phyloP scores from a whole-genome alignment of 2,113 vertebrate genomes.

The Mormoops blainvillei region DNA sequence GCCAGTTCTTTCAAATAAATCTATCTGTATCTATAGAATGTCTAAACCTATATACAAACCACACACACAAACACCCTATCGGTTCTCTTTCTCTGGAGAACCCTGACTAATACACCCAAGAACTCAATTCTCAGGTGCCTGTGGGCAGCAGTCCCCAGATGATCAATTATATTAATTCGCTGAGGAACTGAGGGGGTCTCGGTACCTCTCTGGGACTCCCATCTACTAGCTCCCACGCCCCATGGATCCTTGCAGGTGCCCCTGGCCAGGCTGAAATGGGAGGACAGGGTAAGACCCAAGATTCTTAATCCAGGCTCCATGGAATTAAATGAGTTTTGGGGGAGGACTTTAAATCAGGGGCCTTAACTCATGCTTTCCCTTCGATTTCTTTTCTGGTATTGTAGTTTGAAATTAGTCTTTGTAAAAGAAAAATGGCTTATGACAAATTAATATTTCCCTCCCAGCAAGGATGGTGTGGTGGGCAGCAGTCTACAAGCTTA shows the following conservation, averaged over 20 bases:
- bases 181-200: not conserved
- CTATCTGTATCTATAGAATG: not conserved
- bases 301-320: not conserved
- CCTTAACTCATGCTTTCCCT: not conserved
- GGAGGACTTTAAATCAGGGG: not conserved
- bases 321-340: not conserved
- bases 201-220: not conserved
- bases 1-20: not conserved
- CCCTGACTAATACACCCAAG: not conserved
- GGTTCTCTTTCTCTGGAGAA: not conserved
- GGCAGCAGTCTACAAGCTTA: not conserved
- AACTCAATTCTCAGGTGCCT: not conserved
- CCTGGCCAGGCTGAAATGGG: not conserved
- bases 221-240: not conserved
- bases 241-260: too few species aligned
- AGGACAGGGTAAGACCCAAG: not conserved
- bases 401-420: not conserved
- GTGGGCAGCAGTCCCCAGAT: not conserved
- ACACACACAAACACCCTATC: not conserved
- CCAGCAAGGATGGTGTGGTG: not conserved
- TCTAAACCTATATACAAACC: not conserved
- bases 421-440: not conserved
- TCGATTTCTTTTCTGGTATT: not conserved
- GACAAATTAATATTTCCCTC: not conserved
- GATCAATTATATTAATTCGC: not conserved